These are phyloP conservation scores for Falco biarmicus DNA, from an alignment of 2,797 vertebrate species.

Conservation along the genomic window DNA sequence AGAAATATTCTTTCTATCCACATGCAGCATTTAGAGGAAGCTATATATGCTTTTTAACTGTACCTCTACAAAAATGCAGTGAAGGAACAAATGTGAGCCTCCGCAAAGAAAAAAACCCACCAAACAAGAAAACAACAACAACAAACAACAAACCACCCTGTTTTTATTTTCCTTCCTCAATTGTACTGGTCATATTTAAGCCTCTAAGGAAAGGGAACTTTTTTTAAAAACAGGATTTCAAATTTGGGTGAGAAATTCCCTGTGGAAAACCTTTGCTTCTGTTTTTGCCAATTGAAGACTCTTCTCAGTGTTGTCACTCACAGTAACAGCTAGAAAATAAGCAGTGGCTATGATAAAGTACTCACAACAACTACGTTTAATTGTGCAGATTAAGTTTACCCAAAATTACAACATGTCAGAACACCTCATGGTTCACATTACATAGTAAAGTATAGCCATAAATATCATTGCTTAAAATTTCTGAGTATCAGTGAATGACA, in stretches of 20 bases:
- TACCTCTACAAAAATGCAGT: not conserved
- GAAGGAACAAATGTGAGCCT: not conserved
- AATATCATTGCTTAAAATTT: not conserved
- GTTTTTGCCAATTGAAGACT: not conserved
- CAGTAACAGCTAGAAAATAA: not conserved
- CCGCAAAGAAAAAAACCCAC: not conserved
- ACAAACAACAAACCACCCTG: too few relatives aligned
- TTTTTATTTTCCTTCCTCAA: not conserved
- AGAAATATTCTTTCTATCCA: not conserved
- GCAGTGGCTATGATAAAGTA: not conserved
- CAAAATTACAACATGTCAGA: not conserved
- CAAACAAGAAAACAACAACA: too few relatives aligned
- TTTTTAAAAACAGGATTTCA: accelerated
- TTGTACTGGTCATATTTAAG: not conserved
- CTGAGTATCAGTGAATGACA: not conserved
- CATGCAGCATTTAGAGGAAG: not conserved
- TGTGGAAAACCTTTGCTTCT: not conserved
- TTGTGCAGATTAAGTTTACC: not conserved
- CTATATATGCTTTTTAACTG: not conserved
- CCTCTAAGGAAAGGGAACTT: not conserved
- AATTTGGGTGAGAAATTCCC: not conserved
- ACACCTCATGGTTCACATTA: not conserved
- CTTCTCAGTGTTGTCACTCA: not conserved
- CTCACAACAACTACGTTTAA: not conserved
- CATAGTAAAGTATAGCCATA: not conserved